Evolutionary conservation across 2,113 vertebrate genomes (phyloP).

Genomic region (Megaleporinus macrocephalus): DNA sequence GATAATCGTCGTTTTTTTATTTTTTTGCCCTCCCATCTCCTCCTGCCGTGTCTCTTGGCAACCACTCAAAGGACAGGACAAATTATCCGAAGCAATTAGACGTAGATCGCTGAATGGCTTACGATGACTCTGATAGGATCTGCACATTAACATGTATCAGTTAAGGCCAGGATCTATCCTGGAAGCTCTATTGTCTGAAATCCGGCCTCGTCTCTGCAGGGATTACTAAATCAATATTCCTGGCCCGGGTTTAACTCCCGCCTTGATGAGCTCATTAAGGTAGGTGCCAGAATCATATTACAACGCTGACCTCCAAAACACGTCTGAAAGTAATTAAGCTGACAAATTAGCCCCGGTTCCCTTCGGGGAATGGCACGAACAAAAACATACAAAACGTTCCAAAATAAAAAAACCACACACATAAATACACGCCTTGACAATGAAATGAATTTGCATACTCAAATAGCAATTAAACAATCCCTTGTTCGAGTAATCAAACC

Average conservation of each 20-base stretch:
- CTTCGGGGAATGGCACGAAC: background rate
- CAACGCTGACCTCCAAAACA: slow-evolving; percentile 37
- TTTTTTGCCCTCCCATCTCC: background rate
- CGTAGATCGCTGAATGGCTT: background rate
- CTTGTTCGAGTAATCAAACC: background rate
- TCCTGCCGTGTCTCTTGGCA: background rate
- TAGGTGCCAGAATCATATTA: slow-evolving; percentile 37
- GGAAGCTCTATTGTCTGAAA: slow-evolving; percentile 29
- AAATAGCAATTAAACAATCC: slow-evolving; percentile 13
- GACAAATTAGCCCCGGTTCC: slow-evolving; percentile 6
- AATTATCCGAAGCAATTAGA: slow-evolving; percentile 29
- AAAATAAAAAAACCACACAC: background rate
- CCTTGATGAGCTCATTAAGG: slow-evolving; percentile 35
- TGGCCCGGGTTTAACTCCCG: slow-evolving; percentile 49
- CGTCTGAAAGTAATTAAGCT: slow-evolving; percentile 37
- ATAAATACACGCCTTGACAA: background rate
- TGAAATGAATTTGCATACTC: slow-evolving; percentile 1
- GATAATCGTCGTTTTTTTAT: background rate
- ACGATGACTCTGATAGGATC: slow-evolving; percentile 7
- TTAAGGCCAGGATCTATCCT: slow-evolving; percentile 4
- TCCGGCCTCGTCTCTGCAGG: slow-evolving; percentile 4
- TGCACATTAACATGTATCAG: slow-evolving; percentile 30
- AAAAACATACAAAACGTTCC: background rate
- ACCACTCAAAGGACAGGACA: background rate
- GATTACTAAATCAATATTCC: slow-evolving; percentile 51